Evolutionary conservation across 2,888 invertebrate species (phyloP).

Genomic region (Diabrotica balteata): DNA sequence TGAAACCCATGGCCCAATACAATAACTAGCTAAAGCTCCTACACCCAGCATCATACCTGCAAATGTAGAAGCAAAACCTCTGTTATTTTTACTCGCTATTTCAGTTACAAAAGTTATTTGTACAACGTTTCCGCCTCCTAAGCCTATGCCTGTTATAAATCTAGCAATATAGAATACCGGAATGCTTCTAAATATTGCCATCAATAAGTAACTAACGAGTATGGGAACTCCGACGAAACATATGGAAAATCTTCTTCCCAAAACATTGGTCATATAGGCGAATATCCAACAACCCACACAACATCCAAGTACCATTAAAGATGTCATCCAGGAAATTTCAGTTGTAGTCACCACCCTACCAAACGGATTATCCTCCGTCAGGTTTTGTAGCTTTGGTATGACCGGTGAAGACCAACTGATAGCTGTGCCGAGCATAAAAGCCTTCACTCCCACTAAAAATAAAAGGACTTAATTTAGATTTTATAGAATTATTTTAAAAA

Average conservation of each 20-base stretch:
- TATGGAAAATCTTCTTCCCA: conserved; percentile 74
- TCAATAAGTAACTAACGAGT: conserved; percentile 71
- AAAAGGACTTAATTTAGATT: not conserved
- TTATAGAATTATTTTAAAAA: too few species aligned
- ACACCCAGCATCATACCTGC: conserved; percentile 75
- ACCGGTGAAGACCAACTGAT: conserved; percentile 43
- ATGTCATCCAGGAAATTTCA: conserved; percentile 64
- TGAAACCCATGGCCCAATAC: conserved; percentile 74
- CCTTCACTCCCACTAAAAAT: conserved; percentile 15
- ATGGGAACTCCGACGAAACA: conserved; percentile 71
- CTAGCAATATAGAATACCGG: conserved; percentile 65
- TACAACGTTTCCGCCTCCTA: conserved; percentile 74
- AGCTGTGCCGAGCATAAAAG: conserved; percentile 7
- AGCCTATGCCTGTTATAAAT: conserved; percentile 69
- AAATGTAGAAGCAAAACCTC: conserved; percentile 83
- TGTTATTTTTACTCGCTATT: conserved; percentile 77
- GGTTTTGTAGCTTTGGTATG: conserved; percentile 35
- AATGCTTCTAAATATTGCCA: conserved; percentile 64
- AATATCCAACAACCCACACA: conserved; percentile 71
- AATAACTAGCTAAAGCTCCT: conserved; percentile 74
- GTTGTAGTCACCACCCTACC: conserved; percentile 31
- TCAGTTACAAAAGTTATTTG: conserved; percentile 88
- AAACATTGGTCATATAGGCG: conserved; percentile 69
- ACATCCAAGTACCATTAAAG: conserved; percentile 61
- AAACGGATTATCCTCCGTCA: conserved; percentile 17